Conservation (phyloP, 2,797 vertebrate species). For the Artibeus lituratus region DNA sequence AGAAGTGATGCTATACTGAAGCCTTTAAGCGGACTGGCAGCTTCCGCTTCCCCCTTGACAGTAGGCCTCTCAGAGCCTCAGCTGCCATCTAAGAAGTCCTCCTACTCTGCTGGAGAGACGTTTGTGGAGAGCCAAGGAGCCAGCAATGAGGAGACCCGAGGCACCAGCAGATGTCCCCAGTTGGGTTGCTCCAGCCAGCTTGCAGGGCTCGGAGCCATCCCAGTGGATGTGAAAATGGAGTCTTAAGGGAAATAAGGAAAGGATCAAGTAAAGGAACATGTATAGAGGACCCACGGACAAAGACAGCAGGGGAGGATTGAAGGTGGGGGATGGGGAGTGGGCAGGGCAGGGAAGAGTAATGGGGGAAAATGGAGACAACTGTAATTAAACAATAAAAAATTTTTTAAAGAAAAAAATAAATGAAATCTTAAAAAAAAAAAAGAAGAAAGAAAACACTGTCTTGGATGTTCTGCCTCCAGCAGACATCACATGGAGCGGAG, state of each 20-base stretch:
- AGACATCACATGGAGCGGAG: neutral
- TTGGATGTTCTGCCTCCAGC: neutral
- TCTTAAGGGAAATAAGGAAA: too few species aligned
- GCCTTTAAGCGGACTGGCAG: neutral
- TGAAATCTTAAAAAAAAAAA: too few species aligned
- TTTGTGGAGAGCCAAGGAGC: neutral
- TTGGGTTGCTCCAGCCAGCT: neutral
- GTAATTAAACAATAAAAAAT: too few species aligned
- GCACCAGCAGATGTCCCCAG: fast-evolving
- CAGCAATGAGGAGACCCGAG: neutral
- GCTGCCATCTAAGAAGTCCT: neutral
- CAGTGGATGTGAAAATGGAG: fast-evolving
- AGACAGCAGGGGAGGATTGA: too few species aligned
- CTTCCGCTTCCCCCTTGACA: neutral
- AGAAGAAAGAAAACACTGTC: neutral
- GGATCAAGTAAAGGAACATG: too few species aligned
- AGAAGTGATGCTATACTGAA: neutral
- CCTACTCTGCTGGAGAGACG: neutral
- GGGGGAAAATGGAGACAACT: too few species aligned
- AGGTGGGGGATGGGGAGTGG: too few species aligned
- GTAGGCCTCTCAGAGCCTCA: neutral
- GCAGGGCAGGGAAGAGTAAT: too few species aligned
- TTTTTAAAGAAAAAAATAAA: too few species aligned
- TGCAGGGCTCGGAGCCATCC: neutral
- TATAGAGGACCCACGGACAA: too few species aligned